A percentile compares a stretch with the other conserved stretches of the same genome.
These are phyloP conservation scores for Fragum fragum DNA, from an alignment of 2,888 invertebrate species.

Conservation along the genomic window DNA sequence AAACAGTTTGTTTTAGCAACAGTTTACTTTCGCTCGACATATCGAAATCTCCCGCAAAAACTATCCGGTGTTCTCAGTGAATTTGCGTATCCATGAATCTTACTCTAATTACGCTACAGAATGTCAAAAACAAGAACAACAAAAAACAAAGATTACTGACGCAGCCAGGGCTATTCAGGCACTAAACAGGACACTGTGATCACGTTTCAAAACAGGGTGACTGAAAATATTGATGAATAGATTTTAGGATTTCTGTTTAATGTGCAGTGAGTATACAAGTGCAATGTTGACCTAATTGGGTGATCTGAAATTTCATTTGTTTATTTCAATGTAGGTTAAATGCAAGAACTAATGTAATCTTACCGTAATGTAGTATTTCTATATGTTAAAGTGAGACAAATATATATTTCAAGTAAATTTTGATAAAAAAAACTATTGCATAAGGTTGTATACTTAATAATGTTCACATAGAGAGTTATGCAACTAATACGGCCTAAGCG, in stretches of 20 bases:
- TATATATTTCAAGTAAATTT: no score
- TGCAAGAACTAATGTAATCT: not conserved
- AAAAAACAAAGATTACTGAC: not conserved
- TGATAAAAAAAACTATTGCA: no score
- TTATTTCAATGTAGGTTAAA: not conserved
- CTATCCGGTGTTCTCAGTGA: not conserved
- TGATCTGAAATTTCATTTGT: not conserved
- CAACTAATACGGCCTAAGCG: no score
- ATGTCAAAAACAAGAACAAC: conserved; percentile 2
- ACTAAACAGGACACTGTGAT: not conserved
- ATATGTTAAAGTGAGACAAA: no score
- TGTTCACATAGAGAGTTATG: no score
- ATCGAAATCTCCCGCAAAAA: not conserved
- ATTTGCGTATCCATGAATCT: not conserved
- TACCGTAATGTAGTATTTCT: no score
- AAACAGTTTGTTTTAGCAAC: conserved; percentile 64
- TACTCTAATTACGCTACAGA: not conserved
- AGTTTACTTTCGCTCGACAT: conserved; percentile 49
- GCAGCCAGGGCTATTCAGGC: not conserved
- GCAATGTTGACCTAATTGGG: conserved; percentile 1
- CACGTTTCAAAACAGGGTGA: not conserved
- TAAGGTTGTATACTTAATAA: no score
- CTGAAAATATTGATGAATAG: not conserved
- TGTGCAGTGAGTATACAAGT: not conserved
- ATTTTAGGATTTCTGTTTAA: not conserved